These are phyloP conservation scores for Palythoa grandiflora DNA, from an alignment of 92 coral and sea anemone genomes.

Conservation along the genomic window DNA sequence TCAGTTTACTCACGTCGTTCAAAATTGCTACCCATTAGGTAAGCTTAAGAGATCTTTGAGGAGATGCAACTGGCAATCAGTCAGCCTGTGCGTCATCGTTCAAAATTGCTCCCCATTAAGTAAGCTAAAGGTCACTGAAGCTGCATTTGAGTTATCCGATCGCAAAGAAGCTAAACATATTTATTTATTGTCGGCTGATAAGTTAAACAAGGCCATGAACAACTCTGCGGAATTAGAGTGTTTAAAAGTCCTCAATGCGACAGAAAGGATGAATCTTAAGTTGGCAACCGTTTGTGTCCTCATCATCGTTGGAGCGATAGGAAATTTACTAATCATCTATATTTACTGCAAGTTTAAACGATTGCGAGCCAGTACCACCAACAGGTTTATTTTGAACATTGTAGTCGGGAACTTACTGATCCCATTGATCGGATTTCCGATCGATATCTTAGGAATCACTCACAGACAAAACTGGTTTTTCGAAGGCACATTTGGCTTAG, in stretches of 20 bases:
- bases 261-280: neutral
- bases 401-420: neutral
- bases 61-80: no score
- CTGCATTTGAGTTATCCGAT: no score
- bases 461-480: neutral
- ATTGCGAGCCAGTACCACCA: neutral
- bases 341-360: neutral
- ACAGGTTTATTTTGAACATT: neutral
- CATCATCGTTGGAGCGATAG: neutral
- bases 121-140: no score
- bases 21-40: no score
- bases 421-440: neutral
- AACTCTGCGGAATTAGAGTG: neutral
- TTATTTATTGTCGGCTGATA: no score
- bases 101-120: no score
- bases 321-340: neutral
- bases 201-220: neutral
- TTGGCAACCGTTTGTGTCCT: neutral
- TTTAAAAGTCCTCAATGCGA: neutral
- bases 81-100: no score
- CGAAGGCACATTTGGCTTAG: slow-evolving; percentile 11
- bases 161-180: no score
- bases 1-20: no score
- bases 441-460: neutral
- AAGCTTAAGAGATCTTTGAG: no score